phyloP scores from a whole-genome alignment of 2,888 invertebrate species.

The Callyntrura sp. region DNA sequence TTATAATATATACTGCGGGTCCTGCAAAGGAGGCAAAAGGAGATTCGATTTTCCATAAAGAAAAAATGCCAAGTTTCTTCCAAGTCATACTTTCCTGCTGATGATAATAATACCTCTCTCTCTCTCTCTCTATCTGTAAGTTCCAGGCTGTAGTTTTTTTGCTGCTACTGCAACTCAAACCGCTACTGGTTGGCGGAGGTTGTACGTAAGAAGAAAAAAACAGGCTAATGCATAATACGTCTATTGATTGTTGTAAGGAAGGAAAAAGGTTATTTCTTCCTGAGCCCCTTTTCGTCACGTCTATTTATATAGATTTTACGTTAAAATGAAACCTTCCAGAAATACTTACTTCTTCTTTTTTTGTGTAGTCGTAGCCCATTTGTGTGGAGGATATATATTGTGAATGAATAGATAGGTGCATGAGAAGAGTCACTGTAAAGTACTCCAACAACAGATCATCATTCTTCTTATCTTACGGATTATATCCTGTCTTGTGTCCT shows the following conservation, averaged over 20 bases:
- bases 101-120: too few species aligned
- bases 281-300: constrained; percentile 61
- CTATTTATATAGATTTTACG: constrained; percentile 63
- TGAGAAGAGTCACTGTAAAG: background rate
- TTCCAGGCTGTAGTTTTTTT: constrained; percentile 24
- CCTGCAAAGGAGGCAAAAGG: background rate
- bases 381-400: too few species aligned
- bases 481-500: constrained; percentile 55
- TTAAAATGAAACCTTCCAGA: constrained; percentile 36
- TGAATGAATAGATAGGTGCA: background rate
- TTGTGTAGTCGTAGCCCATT: background rate
- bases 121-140: constrained; percentile 8
- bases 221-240: constrained; percentile 19
- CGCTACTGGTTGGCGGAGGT: background rate
- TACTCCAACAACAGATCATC: constrained; percentile 44
- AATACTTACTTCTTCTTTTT: background rate
- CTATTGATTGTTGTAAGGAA: constrained; percentile 62
- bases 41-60: constrained; percentile 64
- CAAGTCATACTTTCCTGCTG: constrained; percentile 14
- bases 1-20: background rate
- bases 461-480: constrained; percentile 57
- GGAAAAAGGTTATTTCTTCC: constrained; percentile 60
- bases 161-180: background rate
- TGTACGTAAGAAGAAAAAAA: background rate
- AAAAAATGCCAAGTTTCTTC: constrained; percentile 65